Evolutionary conservation across 2,113 vertebrate genomes (phyloP).

Genomic region (Telmatochromis sp.): DNA sequence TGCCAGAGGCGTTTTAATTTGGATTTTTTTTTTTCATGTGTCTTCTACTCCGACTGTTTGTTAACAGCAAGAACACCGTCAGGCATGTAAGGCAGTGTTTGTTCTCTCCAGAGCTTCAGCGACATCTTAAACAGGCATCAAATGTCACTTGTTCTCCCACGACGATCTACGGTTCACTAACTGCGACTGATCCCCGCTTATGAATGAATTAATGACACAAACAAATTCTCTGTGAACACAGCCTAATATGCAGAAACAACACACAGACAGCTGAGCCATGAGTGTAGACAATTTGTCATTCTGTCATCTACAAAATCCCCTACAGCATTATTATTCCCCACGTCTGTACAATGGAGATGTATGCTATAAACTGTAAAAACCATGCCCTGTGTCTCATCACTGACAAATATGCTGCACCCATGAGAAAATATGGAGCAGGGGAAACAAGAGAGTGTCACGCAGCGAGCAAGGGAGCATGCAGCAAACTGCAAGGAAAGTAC

Average conservation of each 20-base stretch:
- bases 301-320: background rate
- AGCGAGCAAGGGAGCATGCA: background rate
- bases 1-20: background rate
- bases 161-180: background rate
- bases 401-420: background rate
- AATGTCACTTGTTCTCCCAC: constrained; percentile 2
- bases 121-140: background rate
- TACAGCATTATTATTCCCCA: background rate
- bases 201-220: background rate
- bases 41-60: background rate
- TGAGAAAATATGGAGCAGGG: background rate
- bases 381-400: background rate
- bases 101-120: background rate
- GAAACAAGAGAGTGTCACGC: background rate
- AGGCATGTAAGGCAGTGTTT: background rate
- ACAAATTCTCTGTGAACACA: background rate
- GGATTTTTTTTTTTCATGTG: background rate
- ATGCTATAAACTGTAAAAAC: background rate
- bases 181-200: background rate
- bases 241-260: background rate
- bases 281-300: background rate
- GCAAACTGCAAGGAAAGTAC: background rate
- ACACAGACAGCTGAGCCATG: background rate
- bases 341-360: background rate
- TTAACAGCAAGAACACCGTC: background rate